A percentile compares a stretch with the other conserved stretches of the same genome.
Conservation (phyloP, 35 echinoderm and acorn worm species). For the Chiridota heheva region DNA sequence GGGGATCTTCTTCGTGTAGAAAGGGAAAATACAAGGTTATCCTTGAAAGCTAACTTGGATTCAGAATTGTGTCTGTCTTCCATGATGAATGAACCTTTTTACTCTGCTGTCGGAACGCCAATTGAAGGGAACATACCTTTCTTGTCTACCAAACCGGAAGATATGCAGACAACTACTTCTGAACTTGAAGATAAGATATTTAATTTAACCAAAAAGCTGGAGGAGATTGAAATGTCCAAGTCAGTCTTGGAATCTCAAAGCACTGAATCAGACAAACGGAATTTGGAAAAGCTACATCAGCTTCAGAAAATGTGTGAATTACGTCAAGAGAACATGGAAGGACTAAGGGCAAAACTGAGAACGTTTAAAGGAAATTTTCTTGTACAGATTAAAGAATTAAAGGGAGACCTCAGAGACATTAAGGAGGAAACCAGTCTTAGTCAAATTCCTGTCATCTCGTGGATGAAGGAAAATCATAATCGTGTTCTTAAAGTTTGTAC, state of each 20-base stretch:
- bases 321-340: neutral
- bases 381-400: neutral
- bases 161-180: slow-evolving; percentile 3
- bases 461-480: no score
- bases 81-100: slow-evolving; percentile 47
- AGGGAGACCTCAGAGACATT: no score
- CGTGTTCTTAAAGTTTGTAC: no score
- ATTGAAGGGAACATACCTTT: slow-evolving; percentile 60
- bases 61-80: slow-evolving; percentile 24
- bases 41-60: slow-evolving; percentile 1
- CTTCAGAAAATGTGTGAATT: neutral
- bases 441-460: no score
- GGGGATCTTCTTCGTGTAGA: no score
- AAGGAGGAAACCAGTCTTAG: no score
- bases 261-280: slow-evolving; percentile 24
- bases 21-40: no score
- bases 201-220: slow-evolving; percentile 42
- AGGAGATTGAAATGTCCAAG: slow-evolving; percentile 43
- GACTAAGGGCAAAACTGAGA: neutral
- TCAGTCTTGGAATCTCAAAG: slow-evolving; percentile 18
- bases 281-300: no score
- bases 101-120: slow-evolving; percentile 78
- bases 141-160: slow-evolving; percentile 28
- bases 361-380: neutral
- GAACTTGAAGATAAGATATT: slow-evolving; percentile 49